Conservation (phyloP, 2,888 invertebrate species). For the Conus canariensis region DNA sequence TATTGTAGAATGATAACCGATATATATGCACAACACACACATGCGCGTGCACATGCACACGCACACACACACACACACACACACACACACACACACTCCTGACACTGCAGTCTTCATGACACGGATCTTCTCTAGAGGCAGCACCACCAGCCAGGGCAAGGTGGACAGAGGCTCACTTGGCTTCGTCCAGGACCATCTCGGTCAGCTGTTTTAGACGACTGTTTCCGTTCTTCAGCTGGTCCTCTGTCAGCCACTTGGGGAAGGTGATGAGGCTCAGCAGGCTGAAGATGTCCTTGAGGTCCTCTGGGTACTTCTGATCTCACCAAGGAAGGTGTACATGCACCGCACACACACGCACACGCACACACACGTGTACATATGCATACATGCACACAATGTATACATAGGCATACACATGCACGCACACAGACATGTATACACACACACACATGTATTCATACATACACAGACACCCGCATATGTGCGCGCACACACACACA, state of each 20-base stretch:
- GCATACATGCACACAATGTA: background rate
- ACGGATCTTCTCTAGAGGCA: no score
- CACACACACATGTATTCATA: background rate
- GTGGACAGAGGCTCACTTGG: background rate
- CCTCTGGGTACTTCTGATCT: conserved; percentile 42
- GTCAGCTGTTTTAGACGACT: conserved; percentile 32
- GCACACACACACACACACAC: no score
- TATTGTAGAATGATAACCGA: no score
- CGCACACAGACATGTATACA: background rate
- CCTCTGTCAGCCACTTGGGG: conserved; percentile 36
- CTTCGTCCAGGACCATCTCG: conserved; percentile 43
- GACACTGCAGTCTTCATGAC: no score
- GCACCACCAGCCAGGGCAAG: no score
- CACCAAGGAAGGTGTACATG: no score
- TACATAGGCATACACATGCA: no score
- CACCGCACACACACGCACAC: no score
- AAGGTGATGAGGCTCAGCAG: conserved; percentile 29
- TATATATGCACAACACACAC: no score
- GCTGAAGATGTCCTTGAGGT: conserved; percentile 41
- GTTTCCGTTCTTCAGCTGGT: conserved; percentile 31
- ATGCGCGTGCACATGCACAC: no score
- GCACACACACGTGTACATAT: background rate
- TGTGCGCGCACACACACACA: background rate
- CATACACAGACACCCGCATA: background rate
- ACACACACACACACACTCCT: no score